Conservation (phyloP, 2,888 invertebrate species). For the Fragum sueziense region DNA sequence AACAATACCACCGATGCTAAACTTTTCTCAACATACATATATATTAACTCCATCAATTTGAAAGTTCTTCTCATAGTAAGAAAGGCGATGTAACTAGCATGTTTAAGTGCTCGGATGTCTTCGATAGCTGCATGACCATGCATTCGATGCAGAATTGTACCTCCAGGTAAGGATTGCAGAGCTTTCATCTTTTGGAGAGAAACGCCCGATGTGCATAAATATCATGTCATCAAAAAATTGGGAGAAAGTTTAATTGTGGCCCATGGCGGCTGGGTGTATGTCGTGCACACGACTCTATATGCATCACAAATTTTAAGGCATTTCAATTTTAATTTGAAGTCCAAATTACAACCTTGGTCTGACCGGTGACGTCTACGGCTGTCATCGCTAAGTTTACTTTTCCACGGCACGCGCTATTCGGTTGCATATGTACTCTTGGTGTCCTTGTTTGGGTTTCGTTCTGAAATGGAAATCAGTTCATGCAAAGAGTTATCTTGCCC, state of each 20-base stretch:
- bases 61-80: no score
- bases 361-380: background rate
- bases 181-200: constrained; percentile 5
- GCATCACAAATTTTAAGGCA: constrained; percentile 24
- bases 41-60: no score
- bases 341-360: constrained; percentile 3
- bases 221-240: constrained; percentile 22
- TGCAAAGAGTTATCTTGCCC: no score
- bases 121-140: no score
- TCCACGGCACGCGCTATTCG: background rate
- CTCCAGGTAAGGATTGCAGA: background rate
- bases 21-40: no score
- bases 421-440: background rate
- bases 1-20: no score
- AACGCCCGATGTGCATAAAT: constrained; percentile 18
- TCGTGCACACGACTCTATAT: constrained; percentile 23
- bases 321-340: constrained; percentile 17
- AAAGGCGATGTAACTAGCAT: no score
- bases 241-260: constrained; percentile 20
- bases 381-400: constrained; percentile 14
- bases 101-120: no score
- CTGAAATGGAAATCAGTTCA: no score
- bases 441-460: no score
- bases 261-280: constrained; percentile 3
- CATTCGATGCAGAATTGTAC: no score